Conservation (phyloP, 2,888 invertebrate genomes). For the Archaeoteleia sp. region DNA sequence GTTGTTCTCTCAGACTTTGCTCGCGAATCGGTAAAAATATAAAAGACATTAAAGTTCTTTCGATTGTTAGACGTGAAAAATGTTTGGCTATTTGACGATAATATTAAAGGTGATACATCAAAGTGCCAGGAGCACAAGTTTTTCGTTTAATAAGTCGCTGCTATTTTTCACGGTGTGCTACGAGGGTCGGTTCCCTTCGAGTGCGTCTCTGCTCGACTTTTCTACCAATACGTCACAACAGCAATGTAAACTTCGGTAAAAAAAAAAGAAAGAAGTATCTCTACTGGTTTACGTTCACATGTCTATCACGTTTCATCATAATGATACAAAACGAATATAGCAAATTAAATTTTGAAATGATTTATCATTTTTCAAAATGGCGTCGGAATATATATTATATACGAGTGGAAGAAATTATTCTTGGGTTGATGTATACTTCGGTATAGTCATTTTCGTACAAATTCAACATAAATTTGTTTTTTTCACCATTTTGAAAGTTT, state of each 20-base stretch:
- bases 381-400: no score
- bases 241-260: constrained; percentile 33
- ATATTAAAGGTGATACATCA: constrained; percentile 54
- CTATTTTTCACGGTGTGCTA: constrained; percentile 69
- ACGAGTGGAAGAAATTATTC: no score
- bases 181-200: constrained; percentile 39
- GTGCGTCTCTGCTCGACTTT: constrained; percentile 30
- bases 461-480: no score
- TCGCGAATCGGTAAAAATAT: no score
- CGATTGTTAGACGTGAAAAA: constrained; percentile 55
- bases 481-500: no score
- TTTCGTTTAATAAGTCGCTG: constrained; percentile 72
- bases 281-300: constrained; percentile 5
- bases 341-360: no score
- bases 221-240: constrained; percentile 25
- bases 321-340: background rate
- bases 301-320: background rate
- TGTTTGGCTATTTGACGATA: constrained; percentile 59
- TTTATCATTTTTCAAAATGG: no score
- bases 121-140: constrained; percentile 60
- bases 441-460: no score
- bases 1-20: no score
- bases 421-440: no score
- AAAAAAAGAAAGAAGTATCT: constrained; percentile 2
- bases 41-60: constrained; percentile 41